Evolutionary conservation across 1,140 invertebrate species (phyloP), one percentile per base, ranked within the genome.

Genomic region (Drosophila hydei): DNA sequence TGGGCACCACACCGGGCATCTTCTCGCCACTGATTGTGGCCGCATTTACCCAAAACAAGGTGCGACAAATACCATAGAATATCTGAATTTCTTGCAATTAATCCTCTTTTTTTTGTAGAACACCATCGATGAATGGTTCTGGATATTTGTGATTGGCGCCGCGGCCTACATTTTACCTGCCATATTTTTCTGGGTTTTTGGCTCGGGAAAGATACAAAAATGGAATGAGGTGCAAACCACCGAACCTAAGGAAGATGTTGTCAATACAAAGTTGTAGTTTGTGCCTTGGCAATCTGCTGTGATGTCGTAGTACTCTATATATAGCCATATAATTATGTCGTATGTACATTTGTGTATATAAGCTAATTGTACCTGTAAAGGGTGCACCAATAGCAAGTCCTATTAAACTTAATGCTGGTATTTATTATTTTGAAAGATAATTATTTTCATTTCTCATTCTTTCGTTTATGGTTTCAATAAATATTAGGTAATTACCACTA

Each of bases 131-230:
- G 94, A 96, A 77, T 97, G 96, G 96, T 93, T 95, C 33, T 92
- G 93, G 19, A 94, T 97, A 40, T 97, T 97, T 85, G 94, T 95
- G 76, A 95, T 96, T 21, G 95, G 95, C 1, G 93, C 95, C 1
- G 93, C 90, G 4, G 93, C 96, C 1, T 96, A 96, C 76, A 92
- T 94, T 11, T 92, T 95, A 0, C 94, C 95, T 3, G 95, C 95
- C 1, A 9, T 95, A 11, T 92, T 95, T 25, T 96, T 95, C 88
- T 94, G 95, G 89, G 27, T 95, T 1, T 94, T 95, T 40, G 95
- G 95, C 12, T 94, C 94, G 0, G 94, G 93, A 0, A 92, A 93
- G 47, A 94, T 94, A 21, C 95, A 95, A 85, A 90, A 93, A 3
- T 96, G 95, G 95, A 95, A 96, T 79, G 94, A 91, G 51, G 70